These are phyloP conservation scores for Microplitis mediator DNA, from an alignment of 1,140 invertebrate genomes.

Conservation along the genomic window DNA sequence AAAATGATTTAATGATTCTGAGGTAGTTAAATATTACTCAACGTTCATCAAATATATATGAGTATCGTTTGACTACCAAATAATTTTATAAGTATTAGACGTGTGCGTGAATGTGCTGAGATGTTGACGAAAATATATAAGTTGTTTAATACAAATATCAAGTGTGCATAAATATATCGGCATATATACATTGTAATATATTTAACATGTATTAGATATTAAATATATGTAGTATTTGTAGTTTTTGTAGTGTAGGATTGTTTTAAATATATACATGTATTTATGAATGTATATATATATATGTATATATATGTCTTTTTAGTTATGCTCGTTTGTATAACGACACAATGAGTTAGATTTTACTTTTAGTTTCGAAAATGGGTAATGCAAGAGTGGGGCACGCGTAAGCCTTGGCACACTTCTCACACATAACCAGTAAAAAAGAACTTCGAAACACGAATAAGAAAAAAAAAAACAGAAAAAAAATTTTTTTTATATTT, in stretches of 20 bases:
- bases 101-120: too few species aligned
- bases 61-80: too few species aligned
- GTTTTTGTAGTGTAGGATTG: slow-evolving; percentile 35
- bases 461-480: slow-evolving; percentile 10
- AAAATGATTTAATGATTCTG: too few species aligned
- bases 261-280: slow-evolving; percentile 1
- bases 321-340: slow-evolving; percentile 18
- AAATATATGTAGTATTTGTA: not conserved
- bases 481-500: not conserved
- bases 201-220: not conserved
- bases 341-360: slow-evolving; percentile 62
- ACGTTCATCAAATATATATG: too few species aligned
- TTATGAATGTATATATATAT: not conserved
- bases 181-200: too few species aligned
- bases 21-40: too few species aligned
- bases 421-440: slow-evolving; percentile 43
- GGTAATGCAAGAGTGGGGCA: slow-evolving; percentile 55
- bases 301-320: not conserved
- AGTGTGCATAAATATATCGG: too few species aligned
- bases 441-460: slow-evolving; percentile 19
- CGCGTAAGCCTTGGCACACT: slow-evolving; percentile 59
- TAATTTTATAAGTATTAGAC: too few species aligned
- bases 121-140: too few species aligned
- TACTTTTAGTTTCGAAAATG: slow-evolving; percentile 65
- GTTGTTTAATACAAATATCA: too few species aligned